These are phyloP conservation scores for Hydriomena furcata DNA, from an alignment of 2,888 invertebrate genomes.

Conservation along the genomic window DNA sequence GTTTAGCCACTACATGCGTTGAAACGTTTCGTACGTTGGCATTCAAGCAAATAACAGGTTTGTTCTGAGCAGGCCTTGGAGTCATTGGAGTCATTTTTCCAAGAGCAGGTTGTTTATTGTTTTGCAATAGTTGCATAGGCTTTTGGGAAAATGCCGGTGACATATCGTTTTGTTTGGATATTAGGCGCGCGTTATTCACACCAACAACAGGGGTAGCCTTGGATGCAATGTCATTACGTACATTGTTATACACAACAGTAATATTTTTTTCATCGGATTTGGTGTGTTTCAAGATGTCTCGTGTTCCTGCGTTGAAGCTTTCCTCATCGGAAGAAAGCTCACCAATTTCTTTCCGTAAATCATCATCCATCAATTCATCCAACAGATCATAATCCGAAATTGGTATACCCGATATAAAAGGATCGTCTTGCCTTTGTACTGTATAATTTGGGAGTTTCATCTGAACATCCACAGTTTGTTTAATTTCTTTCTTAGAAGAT, in stretches of 20 bases:
- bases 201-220: neutral
- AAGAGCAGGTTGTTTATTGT: neutral
- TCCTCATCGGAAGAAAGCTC: conserved; percentile 72
- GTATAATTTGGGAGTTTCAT: conserved; percentile 42
- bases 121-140: conserved; percentile 2
- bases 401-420: conserved; percentile 63
- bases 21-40: conserved; percentile 7
- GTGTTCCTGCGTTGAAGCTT: conserved; percentile 38
- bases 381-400: conserved; percentile 72
- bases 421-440: conserved; percentile 48
- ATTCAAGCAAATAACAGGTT: neutral
- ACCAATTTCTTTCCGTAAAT: conserved; percentile 70
- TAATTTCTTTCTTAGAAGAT: conserved; percentile 15
- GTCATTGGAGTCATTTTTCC: neutral
- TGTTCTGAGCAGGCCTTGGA: conserved; percentile 6
- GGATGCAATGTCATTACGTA: neutral
- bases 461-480: conserved; percentile 6
- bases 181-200: neutral
- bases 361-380: conserved; percentile 76
- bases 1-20: conserved; percentile 1
- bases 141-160: conserved; percentile 5
- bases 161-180: conserved; percentile 4
- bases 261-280: conserved; percentile 33
- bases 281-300: conserved; percentile 33
- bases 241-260: conserved; percentile 24